Conservation (phyloP, 2,888 invertebrate genomes). For the Ariolimax columbianus region DNA sequence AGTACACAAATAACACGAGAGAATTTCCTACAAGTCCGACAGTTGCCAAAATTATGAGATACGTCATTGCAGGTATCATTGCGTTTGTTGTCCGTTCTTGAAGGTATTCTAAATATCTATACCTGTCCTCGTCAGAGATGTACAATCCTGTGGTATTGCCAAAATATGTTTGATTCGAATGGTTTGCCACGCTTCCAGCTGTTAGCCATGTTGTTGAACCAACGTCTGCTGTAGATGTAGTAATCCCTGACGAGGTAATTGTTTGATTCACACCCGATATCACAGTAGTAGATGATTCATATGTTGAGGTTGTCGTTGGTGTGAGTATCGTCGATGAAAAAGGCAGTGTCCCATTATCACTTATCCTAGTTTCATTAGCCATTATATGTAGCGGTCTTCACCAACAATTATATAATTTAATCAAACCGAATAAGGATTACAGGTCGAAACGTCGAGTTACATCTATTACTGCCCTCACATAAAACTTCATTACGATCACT, state of each 20-base stretch:
- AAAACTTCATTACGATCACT: no score
- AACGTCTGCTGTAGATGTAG: background rate
- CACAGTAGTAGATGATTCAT: conserved; percentile 27
- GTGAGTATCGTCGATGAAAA: background rate
- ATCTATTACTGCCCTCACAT: no score
- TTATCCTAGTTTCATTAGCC: no score
- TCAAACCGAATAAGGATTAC: no score
- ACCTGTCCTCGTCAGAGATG: conserved; percentile 18
- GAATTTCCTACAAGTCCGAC: conserved; percentile 49
- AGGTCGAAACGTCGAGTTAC: no score
- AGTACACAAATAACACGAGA: conserved; percentile 49
- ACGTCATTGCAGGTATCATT: conserved; percentile 38
- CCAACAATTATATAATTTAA: no score
- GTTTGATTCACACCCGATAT: background rate
- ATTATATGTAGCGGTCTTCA: no score
- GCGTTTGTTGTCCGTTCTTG: conserved; percentile 27
- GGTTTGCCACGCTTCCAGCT: background rate
- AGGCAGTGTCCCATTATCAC: no score
- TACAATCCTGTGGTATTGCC: background rate
- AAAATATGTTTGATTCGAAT: background rate
- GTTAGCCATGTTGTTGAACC: background rate
- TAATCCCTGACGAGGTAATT: background rate
- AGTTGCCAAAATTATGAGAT: conserved; percentile 29
- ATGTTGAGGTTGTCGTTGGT: background rate
- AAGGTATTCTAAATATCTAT: background rate